These are phyloP conservation scores for Ruditapes philippinarum DNA, from an alignment of 1,140 invertebrate genomes.

Conservation along the genomic window DNA sequence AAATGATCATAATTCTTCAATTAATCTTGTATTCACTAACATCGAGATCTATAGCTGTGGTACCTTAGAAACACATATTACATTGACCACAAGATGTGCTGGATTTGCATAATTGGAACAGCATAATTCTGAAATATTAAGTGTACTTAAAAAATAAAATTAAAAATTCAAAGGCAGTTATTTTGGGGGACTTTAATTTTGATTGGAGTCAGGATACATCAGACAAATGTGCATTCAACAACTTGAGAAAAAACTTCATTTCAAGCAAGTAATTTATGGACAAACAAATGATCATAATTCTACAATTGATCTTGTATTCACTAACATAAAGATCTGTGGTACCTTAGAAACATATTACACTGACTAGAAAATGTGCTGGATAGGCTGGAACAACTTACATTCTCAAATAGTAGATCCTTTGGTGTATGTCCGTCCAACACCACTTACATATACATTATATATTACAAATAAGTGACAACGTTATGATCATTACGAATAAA, in stretches of 20 bases:
- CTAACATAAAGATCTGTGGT: constrained; percentile 22
- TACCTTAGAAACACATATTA: too few relatives aligned
- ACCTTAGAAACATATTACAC: constrained; percentile 24
- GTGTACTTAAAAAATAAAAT: constrained; percentile 14
- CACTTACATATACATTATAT: too few relatives aligned
- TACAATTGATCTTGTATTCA: constrained; percentile 39
- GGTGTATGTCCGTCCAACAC: too few relatives aligned
- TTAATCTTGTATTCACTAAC: too few relatives aligned
- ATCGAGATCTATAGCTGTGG: too few relatives aligned
- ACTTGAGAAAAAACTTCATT: neutral
- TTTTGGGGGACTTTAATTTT: constrained; percentile 42
- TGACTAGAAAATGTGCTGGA: constrained; percentile 20
- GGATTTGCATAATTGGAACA: too few relatives aligned
- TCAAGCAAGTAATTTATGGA: neutral
- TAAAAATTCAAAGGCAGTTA: neutral
- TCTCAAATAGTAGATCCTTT: too few relatives aligned
- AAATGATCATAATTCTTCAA: too few relatives aligned
- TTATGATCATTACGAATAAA: too few relatives aligned
- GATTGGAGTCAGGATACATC: neutral
- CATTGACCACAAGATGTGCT: neutral
- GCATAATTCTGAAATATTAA: too few relatives aligned
- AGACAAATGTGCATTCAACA: neutral
- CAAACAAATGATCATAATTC: constrained; percentile 22
- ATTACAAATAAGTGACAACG: too few relatives aligned
- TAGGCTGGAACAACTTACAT: too few relatives aligned